Evolutionary conservation across 2,888 invertebrate genomes (phyloP).

Genomic region (Deroplatys truncata): DNA sequence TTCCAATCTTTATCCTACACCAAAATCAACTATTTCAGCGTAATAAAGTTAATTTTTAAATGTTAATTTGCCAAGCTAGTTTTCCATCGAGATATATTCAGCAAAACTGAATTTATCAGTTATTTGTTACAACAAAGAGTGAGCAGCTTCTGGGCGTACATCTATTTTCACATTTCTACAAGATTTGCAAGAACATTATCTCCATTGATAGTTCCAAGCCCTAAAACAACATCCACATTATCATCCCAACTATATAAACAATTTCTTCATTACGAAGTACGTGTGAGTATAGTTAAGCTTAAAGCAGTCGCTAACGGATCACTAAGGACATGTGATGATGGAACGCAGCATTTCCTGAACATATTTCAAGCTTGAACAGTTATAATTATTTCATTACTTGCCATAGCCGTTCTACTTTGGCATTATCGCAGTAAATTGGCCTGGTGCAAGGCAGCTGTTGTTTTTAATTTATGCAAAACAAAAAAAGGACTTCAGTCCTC

Average conservation of each 20-base stretch:
- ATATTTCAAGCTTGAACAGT: not conserved
- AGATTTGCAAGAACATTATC: too few species aligned
- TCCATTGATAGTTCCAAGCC: not conserved
- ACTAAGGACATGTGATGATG: not conserved
- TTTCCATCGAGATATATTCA: too few species aligned
- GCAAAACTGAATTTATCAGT: too few species aligned
- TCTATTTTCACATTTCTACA: too few species aligned
- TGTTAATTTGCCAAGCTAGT: too few species aligned
- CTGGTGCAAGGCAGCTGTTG: not conserved
- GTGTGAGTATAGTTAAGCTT: not conserved
- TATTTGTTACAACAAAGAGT: too few species aligned
- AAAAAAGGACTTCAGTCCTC: not conserved
- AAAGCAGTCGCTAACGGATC: not conserved
- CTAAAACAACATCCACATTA: not conserved
- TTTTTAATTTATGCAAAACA: not conserved
- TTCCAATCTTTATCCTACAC: too few species aligned
- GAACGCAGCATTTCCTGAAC: not conserved
- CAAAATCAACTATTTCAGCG: too few species aligned
- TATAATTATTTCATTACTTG: not conserved
- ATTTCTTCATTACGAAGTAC: not conserved
- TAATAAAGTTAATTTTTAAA: too few species aligned
- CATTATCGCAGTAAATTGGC: not conserved
- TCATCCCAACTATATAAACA: not conserved
- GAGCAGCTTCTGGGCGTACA: too few species aligned
- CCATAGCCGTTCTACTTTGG: not conserved